These are phyloP conservation scores for Phalanger gymnotis DNA, from an alignment of 2,797 vertebrate species.

Conservation along the genomic window DNA sequence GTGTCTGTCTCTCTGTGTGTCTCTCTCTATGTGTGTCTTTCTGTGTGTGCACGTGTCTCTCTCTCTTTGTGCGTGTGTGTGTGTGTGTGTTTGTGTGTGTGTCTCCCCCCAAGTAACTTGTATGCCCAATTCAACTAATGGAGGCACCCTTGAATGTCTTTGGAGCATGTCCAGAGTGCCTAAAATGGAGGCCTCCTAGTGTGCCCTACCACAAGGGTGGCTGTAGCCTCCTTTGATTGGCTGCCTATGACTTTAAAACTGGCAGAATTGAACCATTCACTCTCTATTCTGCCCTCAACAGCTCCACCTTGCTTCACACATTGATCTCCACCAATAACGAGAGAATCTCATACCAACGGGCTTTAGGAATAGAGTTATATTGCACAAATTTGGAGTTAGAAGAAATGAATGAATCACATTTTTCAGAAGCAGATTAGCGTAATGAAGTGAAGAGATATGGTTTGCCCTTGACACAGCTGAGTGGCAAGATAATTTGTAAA, in stretches of 20 bases:
- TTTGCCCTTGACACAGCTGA: neutral
- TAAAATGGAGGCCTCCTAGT: neutral
- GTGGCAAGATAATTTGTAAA: neutral
- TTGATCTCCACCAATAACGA: neutral
- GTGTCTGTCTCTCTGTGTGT: no score
- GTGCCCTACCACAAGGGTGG: neutral
- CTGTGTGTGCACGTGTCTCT: no score
- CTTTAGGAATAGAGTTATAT: neutral
- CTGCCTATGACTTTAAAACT: neutral
- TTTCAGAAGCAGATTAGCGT: neutral
- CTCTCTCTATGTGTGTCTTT: neutral
- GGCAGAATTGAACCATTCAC: neutral
- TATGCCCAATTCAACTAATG: neutral
- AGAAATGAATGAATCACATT: neutral
- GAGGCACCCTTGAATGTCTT: neutral
- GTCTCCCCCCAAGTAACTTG: neutral
- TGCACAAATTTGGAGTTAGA: slow-evolving; percentile 3
- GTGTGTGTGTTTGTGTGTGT: no score
- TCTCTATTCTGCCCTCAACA: neutral
- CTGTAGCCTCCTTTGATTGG: neutral
- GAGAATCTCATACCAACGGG: neutral
- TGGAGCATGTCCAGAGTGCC: neutral
- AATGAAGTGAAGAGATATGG: neutral
- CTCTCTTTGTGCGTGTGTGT: no score
- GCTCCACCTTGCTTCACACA: neutral